Percentiles rank a stretch among this genome's conserved stretches.
These are phyloP conservation scores for Tauraco hartlaubi DNA, from an alignment of 2,797 vertebrate genomes.

Conservation along the genomic window DNA sequence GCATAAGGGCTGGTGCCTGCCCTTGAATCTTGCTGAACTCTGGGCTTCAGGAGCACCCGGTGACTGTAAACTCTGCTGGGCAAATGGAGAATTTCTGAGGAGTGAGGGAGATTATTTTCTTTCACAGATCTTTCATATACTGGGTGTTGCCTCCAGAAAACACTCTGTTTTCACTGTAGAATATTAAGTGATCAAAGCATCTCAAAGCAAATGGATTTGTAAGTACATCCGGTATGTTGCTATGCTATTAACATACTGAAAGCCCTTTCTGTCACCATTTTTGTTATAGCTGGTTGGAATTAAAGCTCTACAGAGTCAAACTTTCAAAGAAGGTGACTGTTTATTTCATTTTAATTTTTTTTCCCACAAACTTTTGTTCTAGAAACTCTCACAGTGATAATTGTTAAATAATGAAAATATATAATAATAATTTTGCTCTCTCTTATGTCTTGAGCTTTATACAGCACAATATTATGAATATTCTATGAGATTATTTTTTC, in stretches of 20 bases:
- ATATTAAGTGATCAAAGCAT: conserved; percentile 17
- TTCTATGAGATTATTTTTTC: background rate
- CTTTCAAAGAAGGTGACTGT: background rate
- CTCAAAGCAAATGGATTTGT: background rate
- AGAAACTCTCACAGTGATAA: background rate
- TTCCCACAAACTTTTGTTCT: background rate
- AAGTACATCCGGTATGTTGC: background rate
- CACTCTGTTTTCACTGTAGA: background rate
- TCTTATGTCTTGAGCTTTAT: background rate
- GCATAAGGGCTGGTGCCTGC: background rate
- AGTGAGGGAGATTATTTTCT: background rate
- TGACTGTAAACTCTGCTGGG: background rate
- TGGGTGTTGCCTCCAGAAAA: background rate
- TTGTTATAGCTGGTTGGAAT: conserved; percentile 9
- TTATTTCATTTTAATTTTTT: background rate
- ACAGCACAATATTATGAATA: conserved; percentile 25
- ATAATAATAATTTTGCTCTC: background rate
- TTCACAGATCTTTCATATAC: background rate
- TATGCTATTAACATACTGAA: conserved; percentile 22
- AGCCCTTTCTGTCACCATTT: conserved; percentile 6
- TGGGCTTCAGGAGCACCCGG: background rate
- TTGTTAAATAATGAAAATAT: background rate
- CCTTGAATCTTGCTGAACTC: background rate
- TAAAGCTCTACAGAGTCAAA: background rate
- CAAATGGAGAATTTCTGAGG: background rate